Evolutionary conservation across 2,888 invertebrate genomes (phyloP), one percentile per base, ranked within the genome.

Genomic region (Arge pagana): DNA sequence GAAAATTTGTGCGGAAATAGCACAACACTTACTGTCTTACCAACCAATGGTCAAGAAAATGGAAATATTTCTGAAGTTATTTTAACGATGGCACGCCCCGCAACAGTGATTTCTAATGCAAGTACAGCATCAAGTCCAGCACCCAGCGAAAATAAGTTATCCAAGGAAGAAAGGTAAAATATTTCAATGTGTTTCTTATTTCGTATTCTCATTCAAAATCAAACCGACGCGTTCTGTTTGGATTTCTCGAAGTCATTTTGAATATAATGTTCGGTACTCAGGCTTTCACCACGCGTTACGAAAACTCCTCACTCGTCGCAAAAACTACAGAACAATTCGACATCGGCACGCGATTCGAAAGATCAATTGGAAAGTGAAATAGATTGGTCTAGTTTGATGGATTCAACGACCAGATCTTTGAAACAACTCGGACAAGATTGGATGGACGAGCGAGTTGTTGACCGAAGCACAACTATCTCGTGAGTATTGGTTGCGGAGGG

Each of bases 61-160:
- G 73, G 71, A 7, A 74, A 72, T 42, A 70, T 69, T 0, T 74
- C 74, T 58, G 85, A 85, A 70, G 83, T 84, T 6, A 85, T 85
- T 61, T 77, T 83, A 48, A 84, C 84, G 10, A 83, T 83, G 74
- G 86, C 86, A 1, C 78, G 85, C 53, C 87, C 85, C 4, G 85
- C 83, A 7, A 85, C 85, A 4, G 85, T 84, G 33, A 85, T 83
- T 56, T 84, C 84, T 2, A 84, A 83, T 62, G 80, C 84, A n/a
- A 83, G 83, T 59, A 82, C 83, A 8, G 81, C 82, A 18, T 77
- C 75, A 52, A 82, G 82, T 67, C 80, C 82, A 1, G 77, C 81
- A 3, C 81, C 81, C 3, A 80, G 77, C 57, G 83, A 83, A 59
- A 82, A 81, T 59, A 81, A 82, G 69, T 70, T 80, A 59, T 76